These are phyloP conservation scores for Dinomys branickii DNA, from an alignment of 2,113 vertebrate species.

Conservation along the genomic window DNA sequence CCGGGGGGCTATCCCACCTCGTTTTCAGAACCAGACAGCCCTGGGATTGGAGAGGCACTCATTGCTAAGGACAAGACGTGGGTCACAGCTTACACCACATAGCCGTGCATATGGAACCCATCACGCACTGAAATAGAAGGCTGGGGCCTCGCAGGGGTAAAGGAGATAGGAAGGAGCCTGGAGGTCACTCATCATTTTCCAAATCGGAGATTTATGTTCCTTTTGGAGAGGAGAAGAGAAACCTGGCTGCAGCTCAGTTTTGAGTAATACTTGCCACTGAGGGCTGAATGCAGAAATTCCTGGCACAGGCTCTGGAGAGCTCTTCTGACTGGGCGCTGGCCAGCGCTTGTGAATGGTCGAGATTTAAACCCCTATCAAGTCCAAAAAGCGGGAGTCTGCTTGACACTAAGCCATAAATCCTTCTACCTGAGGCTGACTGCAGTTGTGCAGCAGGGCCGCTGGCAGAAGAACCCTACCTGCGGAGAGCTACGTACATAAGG, in stretches of 20 bases:
- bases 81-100: constrained; percentile 44
- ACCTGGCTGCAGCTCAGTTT: constrained; percentile 59
- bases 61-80: constrained; percentile 72
- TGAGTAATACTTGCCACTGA: constrained; percentile 76
- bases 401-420: background rate
- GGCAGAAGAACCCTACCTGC: background rate
- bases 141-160: constrained; percentile 21
- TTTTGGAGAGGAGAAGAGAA: constrained; percentile 70
- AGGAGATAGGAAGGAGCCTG: constrained; percentile 68
- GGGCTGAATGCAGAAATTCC: constrained; percentile 68
- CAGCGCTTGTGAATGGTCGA: constrained; percentile 42
- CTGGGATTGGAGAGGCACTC: constrained; percentile 46
- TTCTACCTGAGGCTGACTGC: constrained; percentile 19
- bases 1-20: constrained; percentile 12
- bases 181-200: constrained; percentile 77
- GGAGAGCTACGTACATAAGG: rapidly evolving
- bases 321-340: constrained; percentile 63
- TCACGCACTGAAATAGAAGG: constrained; percentile 56
- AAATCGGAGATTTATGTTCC: constrained; percentile 74
- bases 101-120: constrained; percentile 70
- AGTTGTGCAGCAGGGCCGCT: background rate
- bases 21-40: constrained; percentile 40
- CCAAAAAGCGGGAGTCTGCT: background rate
- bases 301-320: constrained; percentile 52
- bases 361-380: constrained; percentile 70